Base-by-base conservation (phyloP, 1,140 invertebrate genomes). In the Pseudomyrmex dendroicus region DNA sequence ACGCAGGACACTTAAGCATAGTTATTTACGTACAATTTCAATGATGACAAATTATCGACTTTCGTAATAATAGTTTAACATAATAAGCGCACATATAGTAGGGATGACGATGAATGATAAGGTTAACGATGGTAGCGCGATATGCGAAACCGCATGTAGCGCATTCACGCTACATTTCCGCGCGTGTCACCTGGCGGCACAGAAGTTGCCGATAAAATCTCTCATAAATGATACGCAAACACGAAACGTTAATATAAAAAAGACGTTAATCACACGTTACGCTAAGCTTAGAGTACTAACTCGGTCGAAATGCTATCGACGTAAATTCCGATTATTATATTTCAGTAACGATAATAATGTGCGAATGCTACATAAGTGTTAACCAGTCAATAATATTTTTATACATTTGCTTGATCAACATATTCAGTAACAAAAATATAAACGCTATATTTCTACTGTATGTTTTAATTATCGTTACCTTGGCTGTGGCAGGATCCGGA, bases 401-500 rank as follows among this genome's bases (percentile, higher is more conserved):
- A 35, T 7, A 35, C 5, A 35, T 59, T 70, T 70, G 59, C 12
- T 78, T 78, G 44, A 78, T 44, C 44, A 66, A 78, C 56, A 76
- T 44, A 54, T 68, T 46, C 46, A 66, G 66, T 20, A 54, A 35
- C 70, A 35, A 35, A 35, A 35, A 25, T 2, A 44, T 57, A 25
- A 63, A 78, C 61, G 12, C 52, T 13, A 9, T 48, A 20, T 67
- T 80, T 72, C 54, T 35, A 17, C 8, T 13, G 54, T 61, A 35
- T 35, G 5, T 35, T 35, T 35, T 1, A 35, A 35, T 35, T 35
- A 35, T 35, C 35, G 48, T 92, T 95, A 99, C 98, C 96, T 98
- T 98, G 64, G 99, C 98, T 35, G 97, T 98, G 83, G 97, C 97
- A 25, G 97, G 96, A 95, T 99, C 97, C 25, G 98, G 97, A 92